Base-by-base conservation (phyloP, 2,888 invertebrate genomes). In the Mythimna lalbum region DNA sequence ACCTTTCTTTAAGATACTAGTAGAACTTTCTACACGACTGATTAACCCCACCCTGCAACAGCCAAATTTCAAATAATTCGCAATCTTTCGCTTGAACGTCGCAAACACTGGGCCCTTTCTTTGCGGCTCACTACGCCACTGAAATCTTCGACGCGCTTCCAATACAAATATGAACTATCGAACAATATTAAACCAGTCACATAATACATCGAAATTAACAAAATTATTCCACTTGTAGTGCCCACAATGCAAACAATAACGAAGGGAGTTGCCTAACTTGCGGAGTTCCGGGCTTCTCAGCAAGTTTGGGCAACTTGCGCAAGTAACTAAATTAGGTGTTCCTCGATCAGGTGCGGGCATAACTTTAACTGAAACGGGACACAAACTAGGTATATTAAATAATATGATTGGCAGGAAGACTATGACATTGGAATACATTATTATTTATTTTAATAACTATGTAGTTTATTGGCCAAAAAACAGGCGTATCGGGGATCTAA, bases 241-340 rank as follows among this genome's bases (percentile, higher is more conserved):
- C 14, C 52, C 62, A 53, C 53, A 73, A 21, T 55, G 63, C 63
- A 63, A 57, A 73, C 64, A 76, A 65, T 63, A 69, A 73, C 17
- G 1, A 55, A 57, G 61, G 36, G 57, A 43, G 43, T 69, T 66
- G 31, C 33, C 50, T 56, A 50, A 62, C 50, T 70, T 59, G 12
- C 1, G 17, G 21, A 64, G 56, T 43, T 67, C 47, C 61, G 23
- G 33, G 43, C 6, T 57, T 52, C 55, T 59, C 50, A 10, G 27
- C 53, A 53, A 73, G 50, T 80, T 80, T 49, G 17, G 43, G 43
- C 56, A 64, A 69, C 50, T 69, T 73, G 57, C 6, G 27, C 57
- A 31, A 63, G 50, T 77, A 80, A 83, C 64, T 55, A 55, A 66
- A 73, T 81, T 75, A 84, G 17, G 17, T 49, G 64, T 63, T 27